Base-by-base conservation (phyloP, 23 tunicate genomes). In the Styela clava region DNA sequence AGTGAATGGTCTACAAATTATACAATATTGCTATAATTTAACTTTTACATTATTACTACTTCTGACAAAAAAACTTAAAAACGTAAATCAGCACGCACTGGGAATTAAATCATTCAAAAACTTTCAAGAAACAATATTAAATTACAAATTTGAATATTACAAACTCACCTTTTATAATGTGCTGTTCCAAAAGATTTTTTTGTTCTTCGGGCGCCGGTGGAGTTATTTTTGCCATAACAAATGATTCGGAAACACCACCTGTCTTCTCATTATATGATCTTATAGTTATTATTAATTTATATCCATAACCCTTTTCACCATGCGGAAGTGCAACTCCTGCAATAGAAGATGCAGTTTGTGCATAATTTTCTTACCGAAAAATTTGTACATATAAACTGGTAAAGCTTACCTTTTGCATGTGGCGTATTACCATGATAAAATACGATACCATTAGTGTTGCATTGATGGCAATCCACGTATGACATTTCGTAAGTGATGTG, bases 241-340 rank as follows among this genome's bases (percentile, higher is more conserved):
- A 44, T 12, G 56, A 44, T 12, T 44, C 56, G 9, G 56, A 44
- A 5, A 12, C 7, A 12, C 12, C 56, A 44, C 56, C 56, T 7
- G 56, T 44, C 7, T 44, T 44, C 12, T 5, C 7, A 12, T 44
- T 44, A 44, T 5, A 7, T 7, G 56, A 44, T 44, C 16, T 44
- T 22, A 52, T 76, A 16, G 27, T 37, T 44, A 76, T 23, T 32
- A 44, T 19, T 7, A 34, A 16, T 52, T 52, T 76, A 64, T 76
- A 76, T 1, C 81, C 81, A 1, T 32, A 76, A 24, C 24, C 18
- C 32, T 26, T 16, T n/a, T 76, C 81, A 1, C 81, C 81, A 24
- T n/a, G 24, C 22, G 81, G 63, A 12, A 76, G 26, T 0, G n/a
- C 1, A 33, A 76, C 28, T 9, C 65, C 81, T 76, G 31, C 63